Evolutionary conservation across 2,888 invertebrate species (phyloP).

Genomic region (Microctonus brassicae): DNA sequence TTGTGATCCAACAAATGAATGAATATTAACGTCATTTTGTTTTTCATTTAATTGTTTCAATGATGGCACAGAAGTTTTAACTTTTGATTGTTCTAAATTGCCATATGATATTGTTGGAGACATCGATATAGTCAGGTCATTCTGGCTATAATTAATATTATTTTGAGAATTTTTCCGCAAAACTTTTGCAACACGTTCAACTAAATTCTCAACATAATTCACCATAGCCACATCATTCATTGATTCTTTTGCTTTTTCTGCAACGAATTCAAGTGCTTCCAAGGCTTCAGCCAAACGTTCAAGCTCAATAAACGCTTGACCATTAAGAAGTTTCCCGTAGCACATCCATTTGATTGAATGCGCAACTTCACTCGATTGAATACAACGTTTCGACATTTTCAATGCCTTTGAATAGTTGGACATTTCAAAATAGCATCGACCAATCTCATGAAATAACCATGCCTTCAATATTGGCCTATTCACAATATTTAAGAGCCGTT

Average conservation of each 20-base stretch:
- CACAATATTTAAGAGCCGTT: slow-evolving; percentile 47
- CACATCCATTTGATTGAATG: slow-evolving; percentile 58
- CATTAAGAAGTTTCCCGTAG: slow-evolving; percentile 55
- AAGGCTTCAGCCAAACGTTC: slow-evolving; percentile 55
- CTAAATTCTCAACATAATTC: slow-evolving; percentile 55
- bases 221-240: slow-evolving; percentile 44
- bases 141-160: background rate
- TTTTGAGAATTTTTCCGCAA: slow-evolving; percentile 22
- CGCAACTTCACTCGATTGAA: slow-evolving; percentile 49
- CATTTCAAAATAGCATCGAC: slow-evolving; percentile 58
- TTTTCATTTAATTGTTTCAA: background rate
- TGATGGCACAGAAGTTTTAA: background rate
- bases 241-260: slow-evolving; percentile 45
- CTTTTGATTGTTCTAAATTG: background rate
- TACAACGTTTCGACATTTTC: slow-evolving; percentile 47
- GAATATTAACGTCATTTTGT: background rate
- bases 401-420: slow-evolving; percentile 48
- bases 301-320: slow-evolving; percentile 55
- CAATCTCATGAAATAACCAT: slow-evolving; percentile 56
- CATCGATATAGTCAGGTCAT: background rate
- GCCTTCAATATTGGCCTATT: slow-evolving; percentile 47
- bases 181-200: slow-evolving; percentile 45
- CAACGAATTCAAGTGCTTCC: slow-evolving; percentile 46
- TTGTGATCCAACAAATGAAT: background rate
- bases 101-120: background rate